Evolutionary conservation across 2,888 invertebrate genomes (phyloP), one percentile per base, ranked within the genome.

Genomic region (Idaea aversata): DNA sequence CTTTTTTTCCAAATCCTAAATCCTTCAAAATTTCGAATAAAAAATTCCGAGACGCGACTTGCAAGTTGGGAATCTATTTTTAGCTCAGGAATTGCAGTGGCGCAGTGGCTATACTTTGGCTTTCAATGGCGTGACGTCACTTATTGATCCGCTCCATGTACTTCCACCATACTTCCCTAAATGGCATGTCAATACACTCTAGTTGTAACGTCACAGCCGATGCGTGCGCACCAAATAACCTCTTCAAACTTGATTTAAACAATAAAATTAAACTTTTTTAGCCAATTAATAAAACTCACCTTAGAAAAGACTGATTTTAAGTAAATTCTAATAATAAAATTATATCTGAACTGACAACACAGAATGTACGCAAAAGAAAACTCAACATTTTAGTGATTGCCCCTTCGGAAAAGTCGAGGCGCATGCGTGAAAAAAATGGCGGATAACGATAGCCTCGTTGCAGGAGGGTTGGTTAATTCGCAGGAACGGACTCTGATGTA

Each of bases 371-470:
- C 82, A 47, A 47, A 47, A 13, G 47, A 47, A 47, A 47, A 47
- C 47, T 47, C 13, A 80, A 70, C 74, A 77, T 75, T 79, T 84
- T 90, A 91, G 89, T 87, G 88, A 91, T 90, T 90, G 83, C 84
- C 80, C 80, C 78, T 75, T 75, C 74, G 76, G 74, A 81, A 80
- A 82, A 83, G 79, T 80, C 74, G 73, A 65, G 65, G 85, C 92
- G 92, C 92, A 91, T 90, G 92, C 92, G 92, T 81, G 84, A 75
- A 85, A 87, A 90, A 88, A 76, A 91, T 91, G 90, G 90, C 90
- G 81, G 77, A 72, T 71, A 74, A 72, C 79, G 80, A 82, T 83
- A 84, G 83, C 83, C 85, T 87, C 82, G 82, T 83, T 87, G 88
- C 88, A 86, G 90, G 89, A 81, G 82, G 76, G 80, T 77, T 79